Evolutionary conservation across 2,797 vertebrate species (phyloP).

Genomic region (Mionectes olivaceus): DNA sequence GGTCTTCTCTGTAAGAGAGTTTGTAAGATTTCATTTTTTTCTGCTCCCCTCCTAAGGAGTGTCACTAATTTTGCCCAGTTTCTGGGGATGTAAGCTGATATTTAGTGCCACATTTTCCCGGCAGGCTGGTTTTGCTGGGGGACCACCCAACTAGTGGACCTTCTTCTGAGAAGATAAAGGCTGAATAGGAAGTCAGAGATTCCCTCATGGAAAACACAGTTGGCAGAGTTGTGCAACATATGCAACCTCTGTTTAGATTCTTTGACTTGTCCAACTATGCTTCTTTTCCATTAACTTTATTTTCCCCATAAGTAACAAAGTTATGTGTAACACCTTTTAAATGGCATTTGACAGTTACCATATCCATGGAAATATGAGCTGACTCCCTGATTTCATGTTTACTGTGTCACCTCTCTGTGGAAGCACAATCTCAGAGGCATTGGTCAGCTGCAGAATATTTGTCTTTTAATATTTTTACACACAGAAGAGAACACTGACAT

Average conservation of each 20-base stretch:
- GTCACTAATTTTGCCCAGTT: background rate
- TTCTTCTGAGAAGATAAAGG: background rate
- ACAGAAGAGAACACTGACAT: conserved; percentile 43
- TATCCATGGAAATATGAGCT: background rate
- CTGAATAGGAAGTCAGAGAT: background rate
- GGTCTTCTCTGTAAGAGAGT: background rate
- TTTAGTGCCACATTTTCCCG: background rate
- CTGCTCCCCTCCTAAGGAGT: background rate
- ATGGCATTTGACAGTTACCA: background rate
- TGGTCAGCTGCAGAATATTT: background rate
- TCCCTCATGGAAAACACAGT: background rate
- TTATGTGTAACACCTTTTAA: conserved; percentile 1
- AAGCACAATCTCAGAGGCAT: background rate
- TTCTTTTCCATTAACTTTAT: background rate
- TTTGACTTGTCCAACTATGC: background rate
- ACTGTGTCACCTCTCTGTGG: conserved; percentile 19
- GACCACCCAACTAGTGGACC: background rate
- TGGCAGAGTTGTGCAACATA: background rate
- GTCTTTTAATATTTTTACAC: background rate
- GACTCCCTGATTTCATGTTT: conserved; percentile 41
- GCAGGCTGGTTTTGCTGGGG: background rate
- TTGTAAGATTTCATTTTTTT: background rate
- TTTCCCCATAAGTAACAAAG: background rate
- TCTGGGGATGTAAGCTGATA: background rate
- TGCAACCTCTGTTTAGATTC: background rate